A percentile compares a stretch with the other conserved stretches of the same genome.
Evolutionary conservation across 2,797 vertebrate species (phyloP).

Genomic region (Amazona ochrocephala): DNA sequence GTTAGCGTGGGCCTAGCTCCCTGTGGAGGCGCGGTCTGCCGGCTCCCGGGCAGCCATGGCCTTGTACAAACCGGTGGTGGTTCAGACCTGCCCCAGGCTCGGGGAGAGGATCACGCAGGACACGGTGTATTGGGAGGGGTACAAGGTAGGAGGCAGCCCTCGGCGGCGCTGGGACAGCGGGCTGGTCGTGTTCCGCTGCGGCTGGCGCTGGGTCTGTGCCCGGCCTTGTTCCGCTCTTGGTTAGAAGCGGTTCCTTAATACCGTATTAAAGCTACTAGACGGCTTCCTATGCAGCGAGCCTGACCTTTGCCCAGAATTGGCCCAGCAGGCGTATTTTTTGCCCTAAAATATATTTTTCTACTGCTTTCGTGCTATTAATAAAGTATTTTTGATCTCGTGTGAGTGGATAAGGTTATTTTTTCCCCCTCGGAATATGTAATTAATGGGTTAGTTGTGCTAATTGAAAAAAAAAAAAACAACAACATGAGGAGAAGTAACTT

Average conservation of each 20-base stretch:
- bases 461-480: fast-evolving
- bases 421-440: fast-evolving
- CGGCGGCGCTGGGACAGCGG: not conserved
- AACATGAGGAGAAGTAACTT: not conserved
- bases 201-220: not conserved
- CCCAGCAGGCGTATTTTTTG: fast-evolving
- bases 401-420: not conserved
- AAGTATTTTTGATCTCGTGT: fast-evolving
- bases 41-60: conserved; percentile 72
- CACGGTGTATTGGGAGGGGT: conserved; percentile 91
- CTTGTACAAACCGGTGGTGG: conserved; percentile 85
- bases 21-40: not conserved
- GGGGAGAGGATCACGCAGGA: conserved; percentile 92
- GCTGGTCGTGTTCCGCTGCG: no score
- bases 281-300: not conserved
- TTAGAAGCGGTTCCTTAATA: not conserved
- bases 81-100: conserved; percentile 85
- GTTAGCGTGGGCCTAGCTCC: no score
- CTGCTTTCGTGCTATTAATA: fast-evolving
- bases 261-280: not conserved
- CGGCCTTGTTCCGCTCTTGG: not conserved
- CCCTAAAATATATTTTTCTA: fast-evolving
- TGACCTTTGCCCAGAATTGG: fast-evolving
- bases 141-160: conserved; percentile 79
- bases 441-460: fast-evolving